Evolutionary conservation across 2,888 invertebrate species (phyloP), one percentile per base, ranked within the genome.

Genomic region (Coleophora flavipennella): DNA sequence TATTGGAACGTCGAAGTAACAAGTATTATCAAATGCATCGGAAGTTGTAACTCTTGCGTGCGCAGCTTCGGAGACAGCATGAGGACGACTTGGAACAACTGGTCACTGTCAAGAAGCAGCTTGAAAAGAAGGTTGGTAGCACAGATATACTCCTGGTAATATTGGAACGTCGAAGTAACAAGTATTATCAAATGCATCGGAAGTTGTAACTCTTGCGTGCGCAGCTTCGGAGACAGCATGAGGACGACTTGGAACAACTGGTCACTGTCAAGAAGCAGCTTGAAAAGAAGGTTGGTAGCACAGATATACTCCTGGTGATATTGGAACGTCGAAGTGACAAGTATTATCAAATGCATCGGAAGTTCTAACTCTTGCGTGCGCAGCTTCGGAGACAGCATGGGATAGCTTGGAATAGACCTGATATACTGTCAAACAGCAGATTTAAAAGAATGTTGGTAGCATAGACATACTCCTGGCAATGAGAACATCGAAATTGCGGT

Each of bases 31-130:
- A 93, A 39, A 91, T 92, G 0, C 88, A 92, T 42, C 86, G 94
- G 26, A 97, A 97, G 67, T 76, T 96, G 57, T 95, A 96, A 67
- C 90, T 95, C 50, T 90, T 94, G 9, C 92, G 94, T 51, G 90
- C 95, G 45, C 90, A 95, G 59, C 84, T 96, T 57, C 91, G 95
- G 44, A 91, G 96, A 41, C 95, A 97, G 62, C 96, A 96, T 62
- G 96, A 97, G 64, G 97, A 97, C 61, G 96, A 97, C 72, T 76
- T 96, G 53, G 97, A 97, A 62, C 95, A 96, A 69, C 87, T 96
- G 46, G 92, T 96, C 50, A 91, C 91, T 8, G 87, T 95, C 37
- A 96, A 96, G 83, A 97, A 97, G 67, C 95, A 95, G 69, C 86
- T 97, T 45, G 97, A 97, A 68, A 96, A 96, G 72, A 96, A 96